These are phyloP conservation scores for Adelphocoris suturalis DNA, from an alignment of 2,888 invertebrate species.

Conservation along the genomic window DNA sequence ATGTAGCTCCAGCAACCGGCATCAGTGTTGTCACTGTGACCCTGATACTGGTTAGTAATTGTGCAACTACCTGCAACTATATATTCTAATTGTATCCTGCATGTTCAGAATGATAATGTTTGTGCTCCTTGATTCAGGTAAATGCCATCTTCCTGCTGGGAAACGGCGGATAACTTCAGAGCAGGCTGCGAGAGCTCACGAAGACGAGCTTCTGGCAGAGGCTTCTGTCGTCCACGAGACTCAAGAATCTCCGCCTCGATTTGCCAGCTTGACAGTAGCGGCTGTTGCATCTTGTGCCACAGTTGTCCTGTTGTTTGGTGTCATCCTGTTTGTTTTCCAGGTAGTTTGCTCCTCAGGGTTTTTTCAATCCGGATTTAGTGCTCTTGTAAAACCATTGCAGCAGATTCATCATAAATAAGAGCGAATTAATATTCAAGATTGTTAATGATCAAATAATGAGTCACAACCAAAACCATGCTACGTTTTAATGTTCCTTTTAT, in stretches of 20 bases:
- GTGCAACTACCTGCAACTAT: neutral
- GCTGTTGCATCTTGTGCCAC: conserved; percentile 85
- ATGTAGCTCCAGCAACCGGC: conserved; percentile 83
- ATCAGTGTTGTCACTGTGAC: conserved; percentile 85
- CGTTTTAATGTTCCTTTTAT: no score
- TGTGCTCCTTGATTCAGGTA: conserved; percentile 80
- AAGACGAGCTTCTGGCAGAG: conserved; percentile 68
- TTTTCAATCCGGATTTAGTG: neutral
- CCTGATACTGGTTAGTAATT: conserved; percentile 82
- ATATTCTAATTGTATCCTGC: no score
- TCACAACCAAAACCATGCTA: no score
- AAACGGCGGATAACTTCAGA: conserved; percentile 86
- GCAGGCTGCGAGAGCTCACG: conserved; percentile 77
- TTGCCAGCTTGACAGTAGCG: conserved; percentile 83
- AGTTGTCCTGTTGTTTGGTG: conserved; percentile 85
- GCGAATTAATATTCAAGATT: no score
- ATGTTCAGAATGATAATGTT: neutral
- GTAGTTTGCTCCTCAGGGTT: conserved; percentile 78
- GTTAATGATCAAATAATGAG: no score
- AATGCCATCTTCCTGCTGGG: conserved; percentile 87
- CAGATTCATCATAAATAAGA: no score
- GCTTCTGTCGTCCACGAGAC: conserved; percentile 53
- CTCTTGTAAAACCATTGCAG: neutral
- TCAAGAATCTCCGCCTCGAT: conserved; percentile 72
- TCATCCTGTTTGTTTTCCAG: conserved; percentile 87